Evolutionary conservation across 2,113 vertebrate species (phyloP), one percentile per base, ranked within the genome.

Genomic region (Xyrauchen texanus): DNA sequence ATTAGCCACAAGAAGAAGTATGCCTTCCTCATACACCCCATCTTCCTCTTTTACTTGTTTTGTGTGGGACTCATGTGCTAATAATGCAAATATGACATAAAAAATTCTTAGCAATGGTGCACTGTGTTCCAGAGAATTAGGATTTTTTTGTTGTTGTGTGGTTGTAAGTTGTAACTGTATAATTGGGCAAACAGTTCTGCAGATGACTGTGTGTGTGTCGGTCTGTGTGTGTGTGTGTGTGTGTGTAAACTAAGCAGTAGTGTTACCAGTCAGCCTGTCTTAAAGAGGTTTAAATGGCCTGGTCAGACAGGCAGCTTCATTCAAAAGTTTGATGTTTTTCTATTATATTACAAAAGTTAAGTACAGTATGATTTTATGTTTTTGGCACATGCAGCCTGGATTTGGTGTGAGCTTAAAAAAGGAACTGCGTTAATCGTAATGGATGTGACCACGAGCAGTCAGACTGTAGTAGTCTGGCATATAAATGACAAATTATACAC

Each of bases 1-100:
- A 70, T 68, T n/a, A n/a, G 77, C 86, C 78, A 78, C 84, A 13
- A 73, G 71, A 62, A 87, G 86, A 94, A 94, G 21, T 34, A 34
- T 34, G 21, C 21, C 21, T 34, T 34, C 21, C 21, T 34, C 21
- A 34, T 34, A 34, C 1, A 34, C 15, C n/a, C 34, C 10, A 55
- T 55, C 46, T 57, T 60, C 49, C 65, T 34, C 44, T 53, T 15
- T 73, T 60, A 21, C n/a, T 63, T 6, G 1, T 1, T 6, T 63
- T 63, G 15, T 8, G 4, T 21, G 16, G 8, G 4, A 57, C 11
- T 5, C 53, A 5, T 55, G 21, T 63, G 15, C 5, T 42, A 47
- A 57, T 74, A 58, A 74, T 49, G 51, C 13, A 45, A 12, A 7
- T 44, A 51, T n/a, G 47, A 15, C 8, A 42, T 34, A 34, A 49